phyloP scores from a whole-genome alignment of 2,113 vertebrate species.

The Gasterosteus aculeatus region DNA sequence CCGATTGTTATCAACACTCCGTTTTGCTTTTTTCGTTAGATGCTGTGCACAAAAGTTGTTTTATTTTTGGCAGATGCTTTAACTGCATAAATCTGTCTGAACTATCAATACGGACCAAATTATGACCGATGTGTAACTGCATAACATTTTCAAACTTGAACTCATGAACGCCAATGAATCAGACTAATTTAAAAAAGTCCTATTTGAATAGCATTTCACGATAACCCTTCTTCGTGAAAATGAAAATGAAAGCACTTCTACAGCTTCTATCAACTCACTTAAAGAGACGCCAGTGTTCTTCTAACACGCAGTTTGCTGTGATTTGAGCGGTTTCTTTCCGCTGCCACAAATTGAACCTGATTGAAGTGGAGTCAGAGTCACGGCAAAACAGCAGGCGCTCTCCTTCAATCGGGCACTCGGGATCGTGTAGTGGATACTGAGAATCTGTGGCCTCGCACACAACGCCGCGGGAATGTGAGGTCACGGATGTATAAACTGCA shows the following conservation, averaged over 20 bases:
- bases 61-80: background rate
- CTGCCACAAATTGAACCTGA: background rate
- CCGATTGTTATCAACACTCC: background rate
- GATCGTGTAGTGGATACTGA: conserved; percentile 30
- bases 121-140: conserved; percentile 10
- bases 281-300: background rate
- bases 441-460: conserved; percentile 2
- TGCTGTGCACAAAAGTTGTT: background rate
- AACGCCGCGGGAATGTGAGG: background rate
- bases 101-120: conserved; percentile 7
- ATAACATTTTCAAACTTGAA: background rate
- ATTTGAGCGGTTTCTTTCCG: conserved; percentile 21
- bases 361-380: conserved; percentile 25
- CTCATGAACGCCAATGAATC: background rate
- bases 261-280: background rate
- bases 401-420: conserved; percentile 31
- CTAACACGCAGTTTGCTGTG: conserved; percentile 10
- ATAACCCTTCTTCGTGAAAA: background rate
- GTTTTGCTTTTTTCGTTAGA: background rate
- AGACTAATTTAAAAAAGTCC: conserved; percentile 9
- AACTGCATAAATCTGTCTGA: conserved; percentile 3
- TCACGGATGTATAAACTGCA: conserved; percentile 2
- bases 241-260: too few relatives aligned
- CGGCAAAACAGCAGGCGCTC: conserved; percentile 10
- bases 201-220: background rate